phyloP scores from a whole-genome alignment of 2,113 vertebrate genomes.

The Eolophus roseicapilla region DNA sequence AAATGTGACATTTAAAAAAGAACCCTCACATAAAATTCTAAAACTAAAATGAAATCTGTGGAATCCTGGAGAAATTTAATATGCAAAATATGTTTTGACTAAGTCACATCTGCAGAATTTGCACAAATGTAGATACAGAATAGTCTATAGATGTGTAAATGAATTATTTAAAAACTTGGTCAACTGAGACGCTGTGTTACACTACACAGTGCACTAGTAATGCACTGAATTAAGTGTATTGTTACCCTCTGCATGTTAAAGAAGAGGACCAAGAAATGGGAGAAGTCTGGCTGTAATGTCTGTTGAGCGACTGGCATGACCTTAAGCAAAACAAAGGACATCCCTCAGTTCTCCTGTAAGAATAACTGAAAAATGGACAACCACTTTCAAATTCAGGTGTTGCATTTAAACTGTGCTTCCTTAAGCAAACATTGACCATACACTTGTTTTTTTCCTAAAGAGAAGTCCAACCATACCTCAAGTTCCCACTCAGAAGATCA shows the following conservation, averaged over 20 bases:
- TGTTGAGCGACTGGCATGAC: neutral
- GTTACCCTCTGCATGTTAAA: neutral
- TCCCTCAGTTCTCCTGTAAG: neutral
- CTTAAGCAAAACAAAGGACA: neutral
- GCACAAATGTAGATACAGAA: neutral
- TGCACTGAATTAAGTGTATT: neutral
- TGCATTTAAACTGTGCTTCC: neutral
- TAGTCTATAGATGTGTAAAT: neutral
- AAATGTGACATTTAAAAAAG: constrained; percentile 43
- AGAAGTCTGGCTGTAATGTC: neutral
- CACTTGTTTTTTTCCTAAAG: neutral
- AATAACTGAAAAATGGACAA: neutral
- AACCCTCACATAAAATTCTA: neutral
- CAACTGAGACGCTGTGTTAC: neutral
- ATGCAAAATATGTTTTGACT: neutral
- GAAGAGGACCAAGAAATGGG: neutral
- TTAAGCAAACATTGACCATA: neutral
- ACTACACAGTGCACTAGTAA: neutral
- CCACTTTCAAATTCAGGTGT: neutral
- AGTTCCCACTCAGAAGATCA: neutral
- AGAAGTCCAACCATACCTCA: neutral
- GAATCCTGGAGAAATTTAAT: neutral
- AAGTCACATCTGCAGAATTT: neutral
- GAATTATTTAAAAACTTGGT: neutral
- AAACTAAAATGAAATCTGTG: neutral